Conservation (phyloP, 2,888 invertebrate species). For the Rhyacophila evoluta region DNA sequence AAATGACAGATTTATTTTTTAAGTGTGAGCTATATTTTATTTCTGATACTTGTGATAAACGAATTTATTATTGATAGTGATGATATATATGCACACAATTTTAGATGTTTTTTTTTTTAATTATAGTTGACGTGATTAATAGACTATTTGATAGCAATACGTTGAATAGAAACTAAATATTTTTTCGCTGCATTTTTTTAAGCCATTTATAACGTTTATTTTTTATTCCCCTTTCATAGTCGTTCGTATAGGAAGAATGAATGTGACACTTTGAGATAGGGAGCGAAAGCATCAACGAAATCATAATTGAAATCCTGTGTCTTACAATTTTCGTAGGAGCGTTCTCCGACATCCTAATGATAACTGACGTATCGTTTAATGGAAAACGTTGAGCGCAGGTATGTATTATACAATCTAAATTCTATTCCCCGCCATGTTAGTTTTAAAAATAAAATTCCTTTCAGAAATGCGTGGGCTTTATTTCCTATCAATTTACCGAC, state of each 20-base stretch:
- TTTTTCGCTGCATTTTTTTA: no score
- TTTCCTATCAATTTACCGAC: background rate
- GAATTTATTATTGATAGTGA: background rate
- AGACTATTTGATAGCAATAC: no score
- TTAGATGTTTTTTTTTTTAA: no score
- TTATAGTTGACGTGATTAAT: no score
- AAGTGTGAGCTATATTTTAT: background rate
- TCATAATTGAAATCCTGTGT: slow-evolving; percentile 24
- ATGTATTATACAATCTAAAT: background rate
- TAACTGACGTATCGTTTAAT: slow-evolving; percentile 10
- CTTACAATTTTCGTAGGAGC: background rate
- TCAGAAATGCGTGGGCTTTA: background rate
- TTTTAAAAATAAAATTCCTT: background rate
- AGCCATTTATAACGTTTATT: no score
- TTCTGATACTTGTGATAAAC: background rate
- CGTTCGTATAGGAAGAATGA: background rate
- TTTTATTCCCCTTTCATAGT: no score
- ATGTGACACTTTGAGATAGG: background rate
- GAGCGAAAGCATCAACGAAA: background rate
- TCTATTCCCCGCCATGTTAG: background rate
- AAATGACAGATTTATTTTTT: background rate
- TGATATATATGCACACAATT: background rate
- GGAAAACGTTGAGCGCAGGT: background rate
- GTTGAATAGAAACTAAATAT: no score
- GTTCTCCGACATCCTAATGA: background rate